These are phyloP conservation scores for Oscheius myriophilus DNA, from an alignment of 2,888 invertebrate species.

Conservation along the genomic window DNA sequence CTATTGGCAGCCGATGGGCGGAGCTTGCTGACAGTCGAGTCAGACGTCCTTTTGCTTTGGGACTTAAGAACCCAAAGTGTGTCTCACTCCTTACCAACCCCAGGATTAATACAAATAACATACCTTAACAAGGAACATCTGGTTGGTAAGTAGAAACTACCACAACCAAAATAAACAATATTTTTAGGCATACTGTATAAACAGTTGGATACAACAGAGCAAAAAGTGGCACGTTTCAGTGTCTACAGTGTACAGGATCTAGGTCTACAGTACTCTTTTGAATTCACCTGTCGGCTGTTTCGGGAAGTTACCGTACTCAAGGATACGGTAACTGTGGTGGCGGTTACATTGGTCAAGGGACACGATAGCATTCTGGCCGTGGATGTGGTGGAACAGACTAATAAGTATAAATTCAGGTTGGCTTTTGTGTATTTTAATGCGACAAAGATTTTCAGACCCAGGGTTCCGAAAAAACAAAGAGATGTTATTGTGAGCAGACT, in stretches of 20 bases:
- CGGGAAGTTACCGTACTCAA: slow-evolving; percentile 56
- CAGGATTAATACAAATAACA: slow-evolving; percentile 55
- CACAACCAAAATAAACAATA: neutral
- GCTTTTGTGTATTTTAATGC: slow-evolving; percentile 5
- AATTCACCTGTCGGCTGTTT: slow-evolving; percentile 63
- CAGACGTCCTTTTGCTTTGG: slow-evolving; percentile 62
- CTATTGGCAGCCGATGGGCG: slow-evolving; percentile 56
- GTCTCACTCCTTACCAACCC: slow-evolving; percentile 51
- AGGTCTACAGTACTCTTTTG: slow-evolving; percentile 57
- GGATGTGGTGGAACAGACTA: slow-evolving; percentile 52
- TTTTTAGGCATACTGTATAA: slow-evolving; percentile 49
- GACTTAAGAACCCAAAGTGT: slow-evolving; percentile 65
- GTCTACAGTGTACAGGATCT: slow-evolving; percentile 53
- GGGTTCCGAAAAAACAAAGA: slow-evolving; percentile 57
- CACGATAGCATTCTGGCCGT: slow-evolving; percentile 60
- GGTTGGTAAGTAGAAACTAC: slow-evolving; percentile 42
- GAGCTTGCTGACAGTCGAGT: slow-evolving; percentile 43
- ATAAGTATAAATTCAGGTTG: slow-evolving; percentile 58
- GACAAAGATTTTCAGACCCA: slow-evolving; percentile 42
- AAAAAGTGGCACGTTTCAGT: slow-evolving; percentile 59
- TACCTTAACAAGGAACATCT: slow-evolving; percentile 55
- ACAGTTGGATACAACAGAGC: slow-evolving; percentile 64
- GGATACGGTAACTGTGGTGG: slow-evolving; percentile 38
- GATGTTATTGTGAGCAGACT: slow-evolving; percentile 60
- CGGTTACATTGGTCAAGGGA: slow-evolving; percentile 50